Percentiles rank a stretch among this genome's conserved stretches.
Evolutionary conservation across 1,140 invertebrate genomes (phyloP).

Genomic region (Acyrthosiphon pisum): DNA sequence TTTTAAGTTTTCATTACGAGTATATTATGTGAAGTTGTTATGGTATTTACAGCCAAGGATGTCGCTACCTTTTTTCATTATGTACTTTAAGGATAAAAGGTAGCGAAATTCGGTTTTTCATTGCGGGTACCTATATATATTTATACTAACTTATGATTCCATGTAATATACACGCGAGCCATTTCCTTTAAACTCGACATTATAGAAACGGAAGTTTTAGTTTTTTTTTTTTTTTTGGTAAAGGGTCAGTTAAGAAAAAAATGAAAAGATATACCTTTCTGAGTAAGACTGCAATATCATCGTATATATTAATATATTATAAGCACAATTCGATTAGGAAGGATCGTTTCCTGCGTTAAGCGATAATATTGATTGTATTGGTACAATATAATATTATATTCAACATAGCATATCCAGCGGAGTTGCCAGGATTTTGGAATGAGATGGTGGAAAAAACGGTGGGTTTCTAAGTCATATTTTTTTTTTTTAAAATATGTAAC

Average conservation of each 20-base stretch:
- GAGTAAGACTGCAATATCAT: background rate
- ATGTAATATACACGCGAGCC: background rate
- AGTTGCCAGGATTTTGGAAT: background rate
- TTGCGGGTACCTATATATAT: background rate
- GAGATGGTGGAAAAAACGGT: background rate
- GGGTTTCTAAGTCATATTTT: background rate
- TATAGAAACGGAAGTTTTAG: constrained; percentile 1
- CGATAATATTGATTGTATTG: background rate
- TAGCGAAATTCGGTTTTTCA: background rate
- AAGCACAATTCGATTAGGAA: background rate
- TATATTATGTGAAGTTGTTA: constrained; percentile 1
- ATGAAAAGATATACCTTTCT: background rate
- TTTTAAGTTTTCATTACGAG: constrained; percentile 14
- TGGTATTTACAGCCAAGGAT: background rate
- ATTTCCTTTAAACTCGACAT: background rate
- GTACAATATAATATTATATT: background rate
- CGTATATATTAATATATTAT: constrained; percentile 10
- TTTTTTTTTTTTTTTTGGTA: background rate
- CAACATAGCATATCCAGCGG: too few species aligned
- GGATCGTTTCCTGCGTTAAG: background rate
- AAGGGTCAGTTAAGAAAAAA: background rate
- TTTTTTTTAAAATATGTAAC: background rate
- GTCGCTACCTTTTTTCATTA: background rate
- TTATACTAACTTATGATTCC: background rate
- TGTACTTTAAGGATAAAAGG: background rate